Base-by-base conservation (phyloP, 2,797 vertebrate genomes). In the Neosilurus mollespiculum region DNA sequence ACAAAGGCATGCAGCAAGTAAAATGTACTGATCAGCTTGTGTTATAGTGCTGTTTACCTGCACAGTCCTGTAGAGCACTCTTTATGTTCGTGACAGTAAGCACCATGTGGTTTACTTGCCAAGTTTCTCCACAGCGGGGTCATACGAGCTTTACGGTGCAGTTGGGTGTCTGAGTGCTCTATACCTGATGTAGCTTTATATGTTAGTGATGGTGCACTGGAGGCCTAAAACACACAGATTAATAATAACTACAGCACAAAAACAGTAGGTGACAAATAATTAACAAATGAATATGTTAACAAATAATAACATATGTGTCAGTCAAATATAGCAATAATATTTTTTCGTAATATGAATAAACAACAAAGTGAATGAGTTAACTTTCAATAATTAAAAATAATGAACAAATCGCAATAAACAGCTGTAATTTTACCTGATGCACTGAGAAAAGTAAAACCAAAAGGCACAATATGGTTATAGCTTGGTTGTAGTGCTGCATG, bases 61-160 rank as follows among this genome's bases (percentile, higher is more conserved):
- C 90, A 93, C 59, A 87, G 83, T 59, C 87, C 90, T 71, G 87
- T 91, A 62, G 90, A 65, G 24, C 90, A 92, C 86, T 92, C 87
- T 0, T 83, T 81, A 37, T 76, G 30, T 6, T 91, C 88, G 14
- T 58, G 51, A 56, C 92, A 93, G 62, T 85, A 84, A 16, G 91
- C 90, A 51, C 87, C 84, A 43, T 88, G 75, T 22, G 86, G 90
- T 83, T 93, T 94, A 84, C 83, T 90, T n/a, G 88, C 87, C 86
- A 93, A 82, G 26, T 79, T 89, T 78, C 91, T 91, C 91, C 91
- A 93, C 81, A 93, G 89, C 14, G 90, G 89, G 0, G 87, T 88
- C 87, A 91, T 90, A 20, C 77, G 84, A 51, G 76, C 78, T 24
- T 86, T 81, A 26, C 86, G 37, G 4, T 69, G 80, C 53, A 69